phyloP scores from a whole-genome alignment of 2,113 vertebrate species.

The Haliaeetus leucogaster region DNA sequence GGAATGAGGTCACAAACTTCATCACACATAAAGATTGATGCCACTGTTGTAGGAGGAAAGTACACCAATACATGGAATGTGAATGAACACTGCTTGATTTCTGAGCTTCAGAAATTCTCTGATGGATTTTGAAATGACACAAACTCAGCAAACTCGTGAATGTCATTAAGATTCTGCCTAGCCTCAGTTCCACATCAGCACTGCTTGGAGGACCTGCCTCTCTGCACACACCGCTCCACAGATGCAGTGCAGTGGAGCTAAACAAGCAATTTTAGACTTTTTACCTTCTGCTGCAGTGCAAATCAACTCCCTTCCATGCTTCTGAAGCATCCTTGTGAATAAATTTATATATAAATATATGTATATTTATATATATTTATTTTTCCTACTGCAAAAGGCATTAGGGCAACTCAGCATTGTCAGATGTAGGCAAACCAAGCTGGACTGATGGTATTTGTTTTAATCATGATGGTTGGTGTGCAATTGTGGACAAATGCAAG shows the following conservation, averaged over 20 bases:
- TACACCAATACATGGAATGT: background rate
- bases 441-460: background rate
- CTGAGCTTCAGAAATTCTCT: background rate
- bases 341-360: background rate
- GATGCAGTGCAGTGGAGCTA: background rate
- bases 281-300: background rate
- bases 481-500: background rate
- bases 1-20: background rate
- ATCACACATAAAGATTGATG: too few relatives aligned
- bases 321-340: background rate
- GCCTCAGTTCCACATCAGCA: background rate
- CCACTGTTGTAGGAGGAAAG: background rate
- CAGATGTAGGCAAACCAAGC: background rate
- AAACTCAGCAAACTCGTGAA: background rate
- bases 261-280: background rate
- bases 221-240: background rate
- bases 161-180: background rate
- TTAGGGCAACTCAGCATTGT: background rate
- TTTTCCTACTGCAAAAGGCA: background rate
- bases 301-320: background rate
- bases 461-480: background rate
- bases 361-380: background rate
- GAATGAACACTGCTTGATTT: background rate
- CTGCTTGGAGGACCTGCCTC: background rate
- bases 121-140: background rate